Conservation (phyloP, 2,888 invertebrate genomes). For the Spilarctia lutea region DNA sequence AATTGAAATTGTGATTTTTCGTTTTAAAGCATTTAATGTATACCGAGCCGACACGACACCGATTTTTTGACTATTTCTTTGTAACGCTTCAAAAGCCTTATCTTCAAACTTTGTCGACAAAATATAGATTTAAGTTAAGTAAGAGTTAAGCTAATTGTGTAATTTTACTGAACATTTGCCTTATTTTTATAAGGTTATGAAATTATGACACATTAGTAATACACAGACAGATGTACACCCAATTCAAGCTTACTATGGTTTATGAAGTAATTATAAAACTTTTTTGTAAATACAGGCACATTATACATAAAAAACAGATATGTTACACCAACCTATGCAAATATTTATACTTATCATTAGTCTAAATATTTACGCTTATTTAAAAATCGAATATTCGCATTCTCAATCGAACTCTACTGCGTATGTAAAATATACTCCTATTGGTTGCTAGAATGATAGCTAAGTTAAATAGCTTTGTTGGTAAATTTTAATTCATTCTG, state of each 20-base stretch:
- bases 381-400: not conserved
- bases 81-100: not conserved
- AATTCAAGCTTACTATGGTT: not conserved
- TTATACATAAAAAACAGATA: not conserved
- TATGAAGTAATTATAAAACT: not conserved
- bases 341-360: not conserved
- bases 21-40: conserved; percentile 32
- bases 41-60: not conserved
- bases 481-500: not conserved
- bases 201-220: not conserved
- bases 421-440: not conserved
- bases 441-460: not conserved
- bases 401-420: not conserved
- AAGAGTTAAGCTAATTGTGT: not conserved
- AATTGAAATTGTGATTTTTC: conserved; percentile 49
- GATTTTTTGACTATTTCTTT: not conserved
- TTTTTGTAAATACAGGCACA: not conserved
- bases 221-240: not conserved
- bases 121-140: not conserved
- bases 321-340: not conserved
- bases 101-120: not conserved
- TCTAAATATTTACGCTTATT: not conserved
- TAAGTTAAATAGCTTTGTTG: not conserved
- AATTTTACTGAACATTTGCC: not conserved
- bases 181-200: not conserved